Base-by-base conservation (phyloP, 2,797 vertebrate species). In the Zalophus californianus region DNA sequence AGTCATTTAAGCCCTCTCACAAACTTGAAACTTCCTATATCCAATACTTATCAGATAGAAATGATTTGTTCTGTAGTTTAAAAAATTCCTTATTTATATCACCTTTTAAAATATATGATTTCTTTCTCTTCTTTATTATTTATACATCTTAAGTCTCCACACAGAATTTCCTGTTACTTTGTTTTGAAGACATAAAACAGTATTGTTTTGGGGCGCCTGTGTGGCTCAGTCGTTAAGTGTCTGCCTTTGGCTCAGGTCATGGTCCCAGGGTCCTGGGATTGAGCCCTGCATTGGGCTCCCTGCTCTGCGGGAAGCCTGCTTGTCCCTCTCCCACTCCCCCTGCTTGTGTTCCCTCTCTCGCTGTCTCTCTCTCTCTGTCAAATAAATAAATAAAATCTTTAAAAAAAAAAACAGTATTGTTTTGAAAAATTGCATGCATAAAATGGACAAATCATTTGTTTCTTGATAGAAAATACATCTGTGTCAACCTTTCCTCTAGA, bases 121-220 rank as follows among this genome's bases (percentile, higher is more conserved):
- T 48, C 18, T 83, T 88, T 96, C 13, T 79, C 82, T 90, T 96
- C 13, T 79, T 75, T 85, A 18, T 78, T 41, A 62, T 48, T 82
- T 41, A 88, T 7, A 56, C 4, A 41, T 78, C 23, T 4, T 87
- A 38, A 54, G 10, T 75, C 62, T 90, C 32, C 52, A 83, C 50
- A 79, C 2, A 93, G n/a, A 86, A 91, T 83, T 97, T 90, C 38
- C 27, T 96, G 29, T 89, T 87, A 23, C 52, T 91, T 95, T 96
- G 20, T 78, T 97, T 87, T 60, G 20, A 83, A 96, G 35, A 56
- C 58, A 23, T 93, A 78, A 96, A 86, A 48, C 35, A 50, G 64
- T 20, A 60, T 87, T 62, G 29, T 85, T 92, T 97, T 92, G n/a
- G 44, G 44, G 44, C 44, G 44, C 44, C 9, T 44, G 44, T 8